Evolutionary conservation across 1,140 invertebrate genomes (phyloP), one percentile per base, ranked within the genome.

Genomic region (Stegodyphus mimosarum): DNA sequence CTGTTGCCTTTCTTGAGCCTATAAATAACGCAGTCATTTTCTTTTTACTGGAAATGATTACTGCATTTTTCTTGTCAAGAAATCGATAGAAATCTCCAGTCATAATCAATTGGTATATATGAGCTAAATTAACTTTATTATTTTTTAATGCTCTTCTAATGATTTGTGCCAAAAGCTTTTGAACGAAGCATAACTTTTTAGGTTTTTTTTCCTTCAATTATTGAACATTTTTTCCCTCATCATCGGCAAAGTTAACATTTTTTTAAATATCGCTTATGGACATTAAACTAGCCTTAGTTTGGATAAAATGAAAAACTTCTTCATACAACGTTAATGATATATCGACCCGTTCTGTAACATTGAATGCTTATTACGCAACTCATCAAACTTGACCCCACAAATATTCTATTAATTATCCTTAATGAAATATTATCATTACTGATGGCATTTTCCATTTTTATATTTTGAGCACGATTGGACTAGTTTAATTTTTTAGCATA

Each of bases 61-160:
- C 72, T 73, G 67, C 72, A 75, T 84, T 76, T 84, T 60, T 52
- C 51, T 76, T 75, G 72, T 76, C 51, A 55, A 67, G 33, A 69
- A 84, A 84, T 84, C 81, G 81, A 84, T 84, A 52, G 70, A 84
- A 84, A 84, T 76, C 73, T 84, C 51, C 17, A 64, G 81, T 55
- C 73, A 84, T 84, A 66, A 84, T 84, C 81, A 73, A 84, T 84
- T 84, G 81, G 76, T 84, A 84, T 84, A 33, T 33, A 84, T 84
- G 76, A 84, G 81, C 81, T 84, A 84, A 84, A 84, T 84, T 84
- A 84, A 72, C 81, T 75, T 84, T 76, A 84, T 84, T 84, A 84
- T 84, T 84, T 84, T 84, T 84, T 84, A 84, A 84, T 84, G 71
- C 53, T 70, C 72, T 76, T 50, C 81, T 84, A 84, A 84, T 76